Conservation (phyloP, 1,140 invertebrate genomes). For the Hylyphantes graminicola region DNA sequence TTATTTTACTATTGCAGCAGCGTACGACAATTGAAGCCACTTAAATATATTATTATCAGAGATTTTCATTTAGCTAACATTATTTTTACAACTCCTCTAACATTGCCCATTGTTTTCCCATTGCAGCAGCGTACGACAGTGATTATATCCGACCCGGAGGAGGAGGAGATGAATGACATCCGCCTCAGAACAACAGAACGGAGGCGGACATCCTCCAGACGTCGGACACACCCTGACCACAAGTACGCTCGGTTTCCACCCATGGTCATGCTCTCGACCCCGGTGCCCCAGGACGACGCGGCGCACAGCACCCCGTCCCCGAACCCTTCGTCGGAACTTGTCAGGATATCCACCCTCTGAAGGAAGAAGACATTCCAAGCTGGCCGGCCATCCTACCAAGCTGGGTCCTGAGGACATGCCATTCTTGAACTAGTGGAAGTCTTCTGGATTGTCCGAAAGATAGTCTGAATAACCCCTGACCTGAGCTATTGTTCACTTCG, state of each 20-base stretch:
- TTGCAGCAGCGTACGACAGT: conserved; percentile 55
- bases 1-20: too few relatives aligned
- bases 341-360: conserved; percentile 49
- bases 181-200: not conserved
- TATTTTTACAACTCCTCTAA: not conserved
- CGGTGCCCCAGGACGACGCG: conserved; percentile 12
- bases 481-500: too few relatives aligned
- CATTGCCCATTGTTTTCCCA: not conserved
- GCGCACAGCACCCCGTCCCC: conserved; percentile 35
- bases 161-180: conserved; percentile 56
- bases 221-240: conserved; percentile 6
- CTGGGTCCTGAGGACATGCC: too few relatives aligned
- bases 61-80: too few relatives aligned
- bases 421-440: too few relatives aligned
- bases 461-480: too few relatives aligned
- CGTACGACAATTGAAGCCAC: too few relatives aligned
- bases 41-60: too few relatives aligned
- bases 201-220: conserved; percentile 20
- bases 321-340: conserved; percentile 36
- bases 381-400: not conserved
- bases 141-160: conserved; percentile 52
- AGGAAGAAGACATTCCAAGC: not conserved
- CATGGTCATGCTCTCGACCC: conserved; percentile 13
- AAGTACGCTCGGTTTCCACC: conserved; percentile 39
- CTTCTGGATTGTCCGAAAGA: too few relatives aligned